Percentiles rank a stretch among this genome's conserved stretches.
Conservation (phyloP, 2,888 invertebrate genomes). For the Acheta domesticus region DNA sequence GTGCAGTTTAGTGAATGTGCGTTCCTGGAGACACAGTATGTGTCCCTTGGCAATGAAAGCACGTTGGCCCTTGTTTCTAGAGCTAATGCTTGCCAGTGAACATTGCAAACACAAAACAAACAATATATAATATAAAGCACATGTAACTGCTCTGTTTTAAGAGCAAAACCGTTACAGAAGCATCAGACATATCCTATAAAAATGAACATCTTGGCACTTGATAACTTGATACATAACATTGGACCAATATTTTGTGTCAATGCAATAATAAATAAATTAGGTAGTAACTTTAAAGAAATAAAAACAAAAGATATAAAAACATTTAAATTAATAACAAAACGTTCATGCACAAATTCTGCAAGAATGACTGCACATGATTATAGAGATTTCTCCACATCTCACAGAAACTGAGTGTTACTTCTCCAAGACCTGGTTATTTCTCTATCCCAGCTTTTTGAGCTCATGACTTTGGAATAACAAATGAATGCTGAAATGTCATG, state of each 20-base stretch:
- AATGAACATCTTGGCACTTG: constrained; percentile 4
- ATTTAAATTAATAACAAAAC: constrained; percentile 1
- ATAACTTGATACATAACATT: constrained; percentile 18
- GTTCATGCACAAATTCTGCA: background rate
- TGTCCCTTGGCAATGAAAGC: constrained; percentile 4
- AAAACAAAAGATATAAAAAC: constrained; percentile 2
- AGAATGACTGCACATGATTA: background rate
- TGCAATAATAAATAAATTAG: constrained; percentile 18
- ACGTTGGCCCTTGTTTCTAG: no score
- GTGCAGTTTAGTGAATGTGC: constrained; percentile 3
- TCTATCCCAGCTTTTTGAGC: background rate
- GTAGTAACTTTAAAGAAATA: constrained; percentile 1
- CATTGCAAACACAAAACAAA: no score
- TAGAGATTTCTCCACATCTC: background rate
- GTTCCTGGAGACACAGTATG: background rate
- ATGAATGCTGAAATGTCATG: background rate
- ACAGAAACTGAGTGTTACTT: background rate
- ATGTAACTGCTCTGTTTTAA: background rate
- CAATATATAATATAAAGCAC: background rate
- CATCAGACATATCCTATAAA: constrained; percentile 18
- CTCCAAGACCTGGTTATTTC: background rate
- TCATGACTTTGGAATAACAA: background rate
- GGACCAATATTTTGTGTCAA: constrained; percentile 11
- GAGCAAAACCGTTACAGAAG: constrained; percentile 9
- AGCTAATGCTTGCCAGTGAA: no score